phyloP scores from a whole-genome alignment of 2,888 invertebrate species.

The Pseudococcus viburni region DNA sequence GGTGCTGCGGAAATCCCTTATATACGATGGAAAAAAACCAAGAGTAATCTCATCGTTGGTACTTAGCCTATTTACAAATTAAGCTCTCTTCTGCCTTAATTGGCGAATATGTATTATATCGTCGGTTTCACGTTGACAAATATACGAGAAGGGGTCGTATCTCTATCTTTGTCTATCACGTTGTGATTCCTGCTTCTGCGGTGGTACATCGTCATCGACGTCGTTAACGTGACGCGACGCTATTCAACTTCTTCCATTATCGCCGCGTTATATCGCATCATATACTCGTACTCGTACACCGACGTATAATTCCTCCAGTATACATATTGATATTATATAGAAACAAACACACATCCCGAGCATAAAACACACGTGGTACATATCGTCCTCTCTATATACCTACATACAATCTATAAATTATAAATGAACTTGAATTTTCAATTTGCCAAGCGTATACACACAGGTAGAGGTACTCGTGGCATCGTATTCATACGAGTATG shows the following conservation, averaged over 20 bases:
- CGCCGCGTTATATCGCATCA: not conserved
- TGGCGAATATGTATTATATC: not conserved
- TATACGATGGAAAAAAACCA: not conserved
- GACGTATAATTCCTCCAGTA: not conserved
- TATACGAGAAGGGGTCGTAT: too few species aligned
- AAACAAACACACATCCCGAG: not conserved
- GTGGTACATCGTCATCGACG: not conserved
- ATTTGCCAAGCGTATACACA: not conserved
- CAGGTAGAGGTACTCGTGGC: not conserved
- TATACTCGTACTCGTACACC: not conserved
- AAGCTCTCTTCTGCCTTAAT: conserved; percentile 9
- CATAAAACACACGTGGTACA: not conserved
- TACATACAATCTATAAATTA: conserved; percentile 9
- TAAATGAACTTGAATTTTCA: conserved; percentile 35
- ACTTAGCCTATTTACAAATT: conserved; percentile 17
- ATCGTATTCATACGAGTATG: not conserved
- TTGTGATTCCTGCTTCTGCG: not conserved
- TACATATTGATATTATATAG: too few species aligned
- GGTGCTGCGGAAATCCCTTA: not conserved
- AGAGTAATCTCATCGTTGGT: not conserved
- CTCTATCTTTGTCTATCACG: too few species aligned
- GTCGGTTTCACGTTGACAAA: too few species aligned
- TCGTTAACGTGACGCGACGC: conserved; percentile 23
- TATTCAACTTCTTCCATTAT: conserved; percentile 27
- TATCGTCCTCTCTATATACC: not conserved